These are phyloP conservation scores for Dolichallabes microphthalmus DNA, from an alignment of 2,113 vertebrate species.

Conservation along the genomic window DNA sequence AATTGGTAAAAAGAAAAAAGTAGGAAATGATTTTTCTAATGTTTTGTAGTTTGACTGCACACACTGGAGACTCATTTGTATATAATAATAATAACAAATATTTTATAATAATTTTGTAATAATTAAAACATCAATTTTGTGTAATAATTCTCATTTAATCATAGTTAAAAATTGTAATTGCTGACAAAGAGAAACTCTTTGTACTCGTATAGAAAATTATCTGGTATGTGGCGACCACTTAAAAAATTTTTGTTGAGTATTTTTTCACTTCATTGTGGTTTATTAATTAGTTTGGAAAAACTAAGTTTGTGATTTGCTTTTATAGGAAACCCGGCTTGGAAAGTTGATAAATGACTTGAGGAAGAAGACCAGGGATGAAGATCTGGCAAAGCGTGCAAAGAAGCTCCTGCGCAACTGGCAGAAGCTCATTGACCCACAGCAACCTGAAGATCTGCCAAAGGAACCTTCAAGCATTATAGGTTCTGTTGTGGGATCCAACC, in stretches of 20 bases:
- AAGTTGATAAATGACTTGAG: constrained; percentile 94
- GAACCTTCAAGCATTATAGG: constrained; percentile 69
- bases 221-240: background rate
- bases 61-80: too few species aligned
- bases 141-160: too few species aligned
- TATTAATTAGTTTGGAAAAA: background rate
- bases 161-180: background rate
- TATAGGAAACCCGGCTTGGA: constrained; percentile 89
- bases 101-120: too few species aligned
- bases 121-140: too few species aligned
- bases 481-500: constrained; percentile 69
- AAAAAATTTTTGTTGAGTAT: too few species aligned
- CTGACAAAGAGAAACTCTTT: background rate
- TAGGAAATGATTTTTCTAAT: too few species aligned
- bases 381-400: constrained; percentile 91
- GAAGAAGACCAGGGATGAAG: constrained; percentile 90
- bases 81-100: too few species aligned
- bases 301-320: background rate
- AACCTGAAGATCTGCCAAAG: constrained; percentile 73
- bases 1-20: too few species aligned
- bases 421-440: constrained; percentile 84
- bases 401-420: constrained; percentile 91
- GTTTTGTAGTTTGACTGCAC: too few species aligned
- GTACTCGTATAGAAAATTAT: background rate
- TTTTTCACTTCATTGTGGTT: background rate